phyloP scores from a whole-genome alignment of 2,888 invertebrate species.

The Cosmorhoe ocellata region DNA sequence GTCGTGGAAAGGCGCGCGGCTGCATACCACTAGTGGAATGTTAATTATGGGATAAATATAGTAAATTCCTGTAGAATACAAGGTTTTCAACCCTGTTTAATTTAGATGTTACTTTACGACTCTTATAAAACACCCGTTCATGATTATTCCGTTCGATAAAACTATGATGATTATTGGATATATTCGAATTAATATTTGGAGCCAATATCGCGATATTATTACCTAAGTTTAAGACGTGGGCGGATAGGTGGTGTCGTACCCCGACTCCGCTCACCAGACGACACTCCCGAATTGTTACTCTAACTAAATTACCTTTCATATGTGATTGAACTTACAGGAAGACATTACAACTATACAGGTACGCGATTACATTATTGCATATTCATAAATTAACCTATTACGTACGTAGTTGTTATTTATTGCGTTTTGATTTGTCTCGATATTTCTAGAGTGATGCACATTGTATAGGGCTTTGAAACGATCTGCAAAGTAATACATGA shows the following conservation, averaged over 20 bases:
- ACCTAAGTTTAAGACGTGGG: constrained; percentile 65
- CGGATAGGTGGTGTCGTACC: constrained; percentile 67
- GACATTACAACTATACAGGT: constrained; percentile 74
- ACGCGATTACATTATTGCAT: constrained; percentile 53
- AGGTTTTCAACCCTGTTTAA: constrained; percentile 63
- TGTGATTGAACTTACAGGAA: constrained; percentile 75
- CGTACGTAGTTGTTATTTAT: constrained; percentile 35
- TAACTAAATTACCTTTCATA: constrained; percentile 50
- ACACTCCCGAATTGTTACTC: constrained; percentile 52
- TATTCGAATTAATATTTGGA: constrained; percentile 58
- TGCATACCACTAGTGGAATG: constrained; percentile 42
- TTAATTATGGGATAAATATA: constrained; percentile 52
- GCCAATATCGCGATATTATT: constrained; percentile 60
- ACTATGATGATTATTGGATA: constrained; percentile 50
- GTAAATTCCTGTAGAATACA: constrained; percentile 64
- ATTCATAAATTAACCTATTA: constrained; percentile 44
- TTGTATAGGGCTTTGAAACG: constrained; percentile 25
- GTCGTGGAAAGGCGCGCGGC: constrained; percentile 32
- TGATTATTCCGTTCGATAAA: constrained; percentile 54
- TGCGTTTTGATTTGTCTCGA: constrained; percentile 23
- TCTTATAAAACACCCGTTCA: constrained; percentile 64
- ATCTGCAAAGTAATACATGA: constrained; percentile 62
- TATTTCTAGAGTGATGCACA: not conserved
- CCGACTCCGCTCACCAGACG: constrained; percentile 58
- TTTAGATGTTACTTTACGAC: constrained; percentile 56